These are phyloP conservation scores for Callorhinus ursinus DNA, from an alignment of 2,113 vertebrate species.

Conservation along the genomic window DNA sequence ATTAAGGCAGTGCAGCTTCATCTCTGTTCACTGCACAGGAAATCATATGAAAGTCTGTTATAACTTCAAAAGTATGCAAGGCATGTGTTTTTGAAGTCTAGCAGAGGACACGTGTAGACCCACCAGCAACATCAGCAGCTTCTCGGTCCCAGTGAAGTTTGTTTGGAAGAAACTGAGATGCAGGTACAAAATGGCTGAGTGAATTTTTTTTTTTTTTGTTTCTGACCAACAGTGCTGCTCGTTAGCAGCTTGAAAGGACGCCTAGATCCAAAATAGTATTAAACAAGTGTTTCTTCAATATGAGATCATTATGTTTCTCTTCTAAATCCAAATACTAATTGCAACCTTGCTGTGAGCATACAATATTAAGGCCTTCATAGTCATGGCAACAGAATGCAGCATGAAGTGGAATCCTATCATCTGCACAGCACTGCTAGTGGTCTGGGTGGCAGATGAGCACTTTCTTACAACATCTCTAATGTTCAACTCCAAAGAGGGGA, in stretches of 20 bases:
- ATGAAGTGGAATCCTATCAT: slow-evolving; percentile 75
- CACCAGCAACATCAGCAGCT: background rate
- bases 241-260: slow-evolving; percentile 77
- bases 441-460: slow-evolving; percentile 56
- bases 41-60: background rate
- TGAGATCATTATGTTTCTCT: slow-evolving; percentile 86
- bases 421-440: slow-evolving; percentile 16
- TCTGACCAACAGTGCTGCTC: slow-evolving; percentile 72
- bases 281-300: slow-evolving; percentile 83
- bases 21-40: background rate
- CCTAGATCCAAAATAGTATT: slow-evolving; percentile 82
- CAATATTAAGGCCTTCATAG: slow-evolving; percentile 84
- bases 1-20: background rate
- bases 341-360: slow-evolving; percentile 86
- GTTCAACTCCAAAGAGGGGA: slow-evolving; percentile 71
- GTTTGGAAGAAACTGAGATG: slow-evolving; percentile 34
- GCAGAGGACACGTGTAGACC: background rate
- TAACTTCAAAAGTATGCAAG: background rate
- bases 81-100: background rate
- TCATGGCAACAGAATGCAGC: slow-evolving; percentile 85
- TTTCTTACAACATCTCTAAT: slow-evolving; percentile 67
- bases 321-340: slow-evolving; percentile 89
- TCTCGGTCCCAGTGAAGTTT: slow-evolving; percentile 28
- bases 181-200: slow-evolving; percentile 70
- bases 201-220: slow-evolving; percentile 55